phyloP scores from a whole-genome alignment of 2,797 vertebrate species.

The Enteromius viviparus region DNA sequence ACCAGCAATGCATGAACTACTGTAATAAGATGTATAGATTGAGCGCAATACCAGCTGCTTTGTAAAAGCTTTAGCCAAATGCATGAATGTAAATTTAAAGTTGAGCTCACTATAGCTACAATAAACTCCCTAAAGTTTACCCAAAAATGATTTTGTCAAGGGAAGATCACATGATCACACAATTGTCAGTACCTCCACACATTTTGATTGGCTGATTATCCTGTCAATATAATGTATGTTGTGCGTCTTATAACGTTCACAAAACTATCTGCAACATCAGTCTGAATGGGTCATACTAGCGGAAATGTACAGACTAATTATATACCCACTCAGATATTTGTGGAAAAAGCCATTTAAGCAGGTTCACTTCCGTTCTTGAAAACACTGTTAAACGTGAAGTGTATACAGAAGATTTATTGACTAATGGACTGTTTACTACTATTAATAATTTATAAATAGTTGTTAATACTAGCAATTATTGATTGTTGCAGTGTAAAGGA shows the following conservation, averaged over 20 bases:
- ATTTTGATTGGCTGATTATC: not conserved
- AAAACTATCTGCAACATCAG: conserved; percentile 6
- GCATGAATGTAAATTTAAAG: not conserved
- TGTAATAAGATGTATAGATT: not conserved
- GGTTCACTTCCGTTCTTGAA: not conserved
- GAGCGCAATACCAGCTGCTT: not conserved
- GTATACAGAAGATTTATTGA: not conserved
- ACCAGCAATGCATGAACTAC: conserved; percentile 1
- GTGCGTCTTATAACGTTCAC: not conserved
- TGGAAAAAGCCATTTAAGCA: not conserved
- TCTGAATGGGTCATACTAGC: not conserved
- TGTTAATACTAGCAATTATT: not conserved
- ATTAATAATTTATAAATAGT: not conserved
- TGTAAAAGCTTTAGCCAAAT: not conserved
- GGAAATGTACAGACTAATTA: not conserved
- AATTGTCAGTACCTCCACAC: not conserved
- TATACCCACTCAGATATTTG: not conserved
- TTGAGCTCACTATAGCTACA: not conserved
- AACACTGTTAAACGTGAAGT: not conserved
- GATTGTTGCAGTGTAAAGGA: not conserved
- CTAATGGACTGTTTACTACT: conserved; percentile 1
- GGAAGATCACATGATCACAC: not conserved
- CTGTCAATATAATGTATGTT: not conserved
- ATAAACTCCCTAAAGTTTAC: not conserved
- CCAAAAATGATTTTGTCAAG: not conserved